Evolutionary conservation across 2,888 invertebrate genomes (phyloP), one percentile per base, ranked within the genome.

Genomic region (Tanypteryx hageni): DNA sequence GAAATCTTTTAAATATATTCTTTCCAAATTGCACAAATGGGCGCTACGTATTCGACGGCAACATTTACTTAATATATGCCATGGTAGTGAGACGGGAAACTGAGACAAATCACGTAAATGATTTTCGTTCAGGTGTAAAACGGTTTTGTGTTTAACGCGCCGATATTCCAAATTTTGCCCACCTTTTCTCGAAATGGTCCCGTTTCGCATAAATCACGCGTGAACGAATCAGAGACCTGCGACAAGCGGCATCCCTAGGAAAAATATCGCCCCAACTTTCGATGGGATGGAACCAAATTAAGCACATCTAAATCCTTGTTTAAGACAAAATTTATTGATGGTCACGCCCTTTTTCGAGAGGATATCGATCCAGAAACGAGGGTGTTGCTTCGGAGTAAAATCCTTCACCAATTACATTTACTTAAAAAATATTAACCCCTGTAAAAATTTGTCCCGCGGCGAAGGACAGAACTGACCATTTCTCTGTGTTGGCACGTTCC

Each of bases 241-340:
- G 76, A 76, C 76, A 13, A 13, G 76, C 22, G 76, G 76, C 76
- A 76, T 76, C 76, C 22, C 68, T 22, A 22, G 0, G 68, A 22
- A 5, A 27, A 76, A 76, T 22, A 27, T 76, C 76, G 76, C 76
- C 22, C 76, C 76, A n/a, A 27, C 76, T 27, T 2, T 22, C 68
- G 68, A n/a, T 68, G 68, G n/a, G 8, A 18, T 22, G 3, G 18
- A n/a, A 64, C 8, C n/a, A 68, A 76, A 11, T 76, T 76, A 76
- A 76, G 27, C 76, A 27, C 76, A 22, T 76, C 76, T 76, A 76
- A 76, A 76, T 76, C 76, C 76, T 76, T 76, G 76, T 76, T 76
- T 76, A 76, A 27, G 22, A 27, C 5, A 22, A 76, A 27, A 76
- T 76, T 76, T 76, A 76, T 76, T n/a, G 27, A 27, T 3, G 76